These are phyloP conservation scores for Bombus consobrinus DNA, from an alignment of 1,140 invertebrate species.

Conservation along the genomic window DNA sequence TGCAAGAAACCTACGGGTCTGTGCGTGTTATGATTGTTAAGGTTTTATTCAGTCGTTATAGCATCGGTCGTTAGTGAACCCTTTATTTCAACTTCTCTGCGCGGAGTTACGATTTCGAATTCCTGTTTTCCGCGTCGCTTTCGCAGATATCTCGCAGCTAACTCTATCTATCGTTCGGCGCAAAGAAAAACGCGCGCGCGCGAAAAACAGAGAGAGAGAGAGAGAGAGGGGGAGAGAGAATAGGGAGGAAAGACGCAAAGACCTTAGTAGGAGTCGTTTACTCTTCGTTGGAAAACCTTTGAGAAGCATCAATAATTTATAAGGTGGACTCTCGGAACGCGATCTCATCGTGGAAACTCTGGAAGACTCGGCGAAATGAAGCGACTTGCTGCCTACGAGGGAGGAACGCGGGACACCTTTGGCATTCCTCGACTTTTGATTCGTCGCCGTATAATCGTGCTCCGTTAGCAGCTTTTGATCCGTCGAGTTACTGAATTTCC, in stretches of 20 bases:
- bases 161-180: not conserved
- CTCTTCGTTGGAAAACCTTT: conserved; percentile 20
- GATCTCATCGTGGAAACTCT: conserved; percentile 7
- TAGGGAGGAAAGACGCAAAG: not conserved
- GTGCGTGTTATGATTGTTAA: conserved; percentile 53
- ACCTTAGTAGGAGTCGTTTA: conserved; percentile 3
- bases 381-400: not conserved
- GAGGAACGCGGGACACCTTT: conserved; percentile 1
- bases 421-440: conserved; percentile 10
- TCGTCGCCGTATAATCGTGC: conserved; percentile 41
- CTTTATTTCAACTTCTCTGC: not conserved
- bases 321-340: not conserved
- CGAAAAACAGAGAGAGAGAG: no score
- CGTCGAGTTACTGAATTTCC: conserved; percentile 42
- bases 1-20: conserved; percentile 58
- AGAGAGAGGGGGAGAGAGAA: no score
- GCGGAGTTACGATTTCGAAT: conserved; percentile 29
- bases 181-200: not conserved
- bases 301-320: conserved; percentile 48
- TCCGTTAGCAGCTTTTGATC: conserved; percentile 45
- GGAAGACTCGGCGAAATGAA: conserved; percentile 16
- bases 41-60: conserved; percentile 57
- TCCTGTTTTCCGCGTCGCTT: not conserved
- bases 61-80: conserved; percentile 55
- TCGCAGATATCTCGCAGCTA: not conserved